Evolutionary conservation across 2,888 invertebrate species (phyloP), one percentile per base, ranked within the genome.

Genomic region (Melangyna quadrimaculata): DNA sequence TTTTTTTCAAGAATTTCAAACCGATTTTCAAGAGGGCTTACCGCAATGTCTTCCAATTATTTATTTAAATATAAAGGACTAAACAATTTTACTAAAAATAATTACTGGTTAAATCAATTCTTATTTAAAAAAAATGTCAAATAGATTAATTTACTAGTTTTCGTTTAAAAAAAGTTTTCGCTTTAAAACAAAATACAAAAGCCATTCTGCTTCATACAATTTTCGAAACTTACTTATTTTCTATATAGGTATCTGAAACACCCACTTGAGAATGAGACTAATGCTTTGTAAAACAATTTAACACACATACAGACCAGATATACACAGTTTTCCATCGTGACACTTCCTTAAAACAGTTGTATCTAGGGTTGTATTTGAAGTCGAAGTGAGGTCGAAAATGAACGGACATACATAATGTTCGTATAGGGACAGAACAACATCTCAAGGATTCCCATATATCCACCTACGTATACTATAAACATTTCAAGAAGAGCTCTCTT

Each of bases 401-500:
- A 67, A 67, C 24, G 35, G 67, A 45, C 45, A 45, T 12, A 45
- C 45, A 45, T 12, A 27, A 27, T 32, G 19, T 27, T 61, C 7
- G 6, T 7, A 37, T 14, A 61, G 24, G 27, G 37, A 43, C 17
- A n/a, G n/a, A n/a, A n/a, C n/a, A 8, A 4, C 19, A 67, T 3
- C 48, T 35, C 35, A 67, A 51, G 51, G 35, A 45, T 32, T 67
- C 1, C 12, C 14, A 27, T 10, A 43, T 17, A 17, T 8, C 5
- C 6, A 32, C 4, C 14, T 37, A n/a, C 29, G 27, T 1, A 43
- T 9, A 17, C 17, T 29, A 5, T 43, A 55, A 24, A 63, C 35
- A 69, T 63, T 69, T 45, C 10, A 67, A 59, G 17, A 45, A 40
- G 43, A 61, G 19, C 7, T 29, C 17, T 73, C 22, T n/a, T n/a